Conservation (phyloP, 2,888 invertebrate species). For the Rugalucina vietnamica region DNA sequence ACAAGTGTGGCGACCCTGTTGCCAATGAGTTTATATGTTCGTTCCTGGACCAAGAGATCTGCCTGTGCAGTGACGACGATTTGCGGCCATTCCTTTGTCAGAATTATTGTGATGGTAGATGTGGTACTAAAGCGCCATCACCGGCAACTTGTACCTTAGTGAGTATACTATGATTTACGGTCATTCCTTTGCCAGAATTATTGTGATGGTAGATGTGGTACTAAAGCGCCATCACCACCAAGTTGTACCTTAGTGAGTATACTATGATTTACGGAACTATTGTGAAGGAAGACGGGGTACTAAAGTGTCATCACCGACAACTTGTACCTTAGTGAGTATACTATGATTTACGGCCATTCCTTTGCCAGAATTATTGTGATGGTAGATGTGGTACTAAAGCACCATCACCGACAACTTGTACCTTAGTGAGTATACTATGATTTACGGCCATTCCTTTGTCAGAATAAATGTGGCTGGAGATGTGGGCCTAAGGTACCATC, state of each 20-base stretch:
- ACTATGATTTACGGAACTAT: background rate
- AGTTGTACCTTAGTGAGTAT: too few species aligned
- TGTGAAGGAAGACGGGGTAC: constrained; percentile 1
- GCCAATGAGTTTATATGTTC: constrained; percentile 18
- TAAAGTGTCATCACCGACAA: too few species aligned
- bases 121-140: too few species aligned
- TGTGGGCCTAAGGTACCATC: too few species aligned
- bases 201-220: constrained; percentile 9
- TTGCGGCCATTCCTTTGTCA: background rate
- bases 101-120: constrained; percentile 1
- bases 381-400: too few species aligned
- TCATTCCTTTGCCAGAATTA: background rate
- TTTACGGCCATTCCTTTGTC: background rate
- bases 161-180: constrained; percentile 15
- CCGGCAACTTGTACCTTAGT: too few species aligned
- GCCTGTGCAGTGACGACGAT: constrained; percentile 43
- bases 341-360: background rate
- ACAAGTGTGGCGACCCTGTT: constrained; percentile 47
- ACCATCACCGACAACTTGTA: too few species aligned
- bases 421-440: too few species aligned
- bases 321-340: too few species aligned
- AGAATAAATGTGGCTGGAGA: background rate
- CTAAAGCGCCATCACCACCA: too few species aligned
- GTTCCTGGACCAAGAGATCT: constrained; percentile 28
- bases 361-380: constrained; percentile 5